phyloP scores from a whole-genome alignment of 2,797 vertebrate genomes.

The Clarias fuscus region DNA sequence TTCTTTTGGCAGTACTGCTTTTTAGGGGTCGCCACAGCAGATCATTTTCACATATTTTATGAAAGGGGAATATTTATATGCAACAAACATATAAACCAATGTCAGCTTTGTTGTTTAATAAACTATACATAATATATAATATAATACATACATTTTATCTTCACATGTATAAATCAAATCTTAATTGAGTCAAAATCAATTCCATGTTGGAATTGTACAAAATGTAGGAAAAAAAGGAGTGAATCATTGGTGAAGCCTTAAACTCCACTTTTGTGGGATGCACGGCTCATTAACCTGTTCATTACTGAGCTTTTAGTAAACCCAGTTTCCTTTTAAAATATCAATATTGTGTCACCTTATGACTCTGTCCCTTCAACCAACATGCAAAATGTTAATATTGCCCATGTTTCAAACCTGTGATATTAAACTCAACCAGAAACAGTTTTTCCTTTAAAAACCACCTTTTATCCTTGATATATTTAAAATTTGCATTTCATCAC shows the following conservation, averaged over 20 bases:
- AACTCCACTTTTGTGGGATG: neutral
- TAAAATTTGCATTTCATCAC: neutral
- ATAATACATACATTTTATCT: no score
- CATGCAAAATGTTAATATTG: neutral
- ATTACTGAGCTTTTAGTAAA: neutral
- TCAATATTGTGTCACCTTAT: neutral
- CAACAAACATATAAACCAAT: no score
- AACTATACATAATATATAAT: no score
- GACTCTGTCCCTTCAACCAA: neutral
- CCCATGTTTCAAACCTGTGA: neutral
- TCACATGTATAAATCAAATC: no score
- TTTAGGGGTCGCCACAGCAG: no score
- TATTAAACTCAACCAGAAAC: neutral
- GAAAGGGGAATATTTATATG: no score
- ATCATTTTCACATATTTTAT: no score
- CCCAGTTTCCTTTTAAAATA: neutral
- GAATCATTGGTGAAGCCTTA: neutral
- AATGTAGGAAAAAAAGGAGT: neutral
- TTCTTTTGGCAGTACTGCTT: no score
- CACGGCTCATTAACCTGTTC: neutral
- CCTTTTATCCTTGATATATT: neutral
- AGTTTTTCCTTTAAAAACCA: neutral
- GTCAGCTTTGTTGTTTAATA: no score
- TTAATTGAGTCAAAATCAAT: neutral
- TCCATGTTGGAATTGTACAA: neutral